Evolutionary conservation across 2,888 invertebrate species (phyloP).

Genomic region (Torymus tubicola): DNA sequence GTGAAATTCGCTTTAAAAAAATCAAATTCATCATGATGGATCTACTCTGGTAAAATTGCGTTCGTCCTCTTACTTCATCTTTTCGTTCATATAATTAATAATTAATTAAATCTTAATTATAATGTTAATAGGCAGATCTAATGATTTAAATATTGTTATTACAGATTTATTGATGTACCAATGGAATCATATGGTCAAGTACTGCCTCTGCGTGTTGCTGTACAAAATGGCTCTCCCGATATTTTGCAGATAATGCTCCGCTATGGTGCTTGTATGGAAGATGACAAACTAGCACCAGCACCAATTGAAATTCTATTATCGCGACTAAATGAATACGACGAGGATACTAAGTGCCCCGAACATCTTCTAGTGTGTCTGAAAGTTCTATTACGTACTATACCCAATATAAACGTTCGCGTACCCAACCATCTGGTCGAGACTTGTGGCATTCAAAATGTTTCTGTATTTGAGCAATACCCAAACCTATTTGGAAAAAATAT

Average conservation of each 20-base stretch:
- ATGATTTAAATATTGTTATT: neutral
- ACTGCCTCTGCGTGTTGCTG: conserved; percentile 84
- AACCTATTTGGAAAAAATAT: conserved; percentile 80
- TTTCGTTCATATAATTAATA: no score
- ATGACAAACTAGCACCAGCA: conserved; percentile 80
- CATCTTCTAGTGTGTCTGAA: conserved; percentile 85
- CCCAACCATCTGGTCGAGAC: conserved; percentile 69
- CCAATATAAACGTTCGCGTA: conserved; percentile 76
- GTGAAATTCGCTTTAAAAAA: no score
- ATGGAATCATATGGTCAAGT: conserved; percentile 88
- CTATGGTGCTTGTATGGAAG: conserved; percentile 78
- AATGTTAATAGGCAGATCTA: no score
- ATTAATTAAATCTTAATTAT: no score
- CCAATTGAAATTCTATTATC: conserved; percentile 83
- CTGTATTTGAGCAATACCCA: conserved; percentile 73
- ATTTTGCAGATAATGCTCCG: conserved; percentile 84
- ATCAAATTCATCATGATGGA: no score
- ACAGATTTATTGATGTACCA: conserved; percentile 86
- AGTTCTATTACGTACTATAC: conserved; percentile 82
- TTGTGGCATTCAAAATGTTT: conserved; percentile 68
- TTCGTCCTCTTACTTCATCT: no score
- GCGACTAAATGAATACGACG: conserved; percentile 80
- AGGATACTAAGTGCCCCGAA: conserved; percentile 79
- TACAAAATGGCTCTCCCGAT: conserved; percentile 86
- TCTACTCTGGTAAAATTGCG: no score